phyloP scores from a whole-genome alignment of 2,888 invertebrate genomes.

The Arenicola marina region DNA sequence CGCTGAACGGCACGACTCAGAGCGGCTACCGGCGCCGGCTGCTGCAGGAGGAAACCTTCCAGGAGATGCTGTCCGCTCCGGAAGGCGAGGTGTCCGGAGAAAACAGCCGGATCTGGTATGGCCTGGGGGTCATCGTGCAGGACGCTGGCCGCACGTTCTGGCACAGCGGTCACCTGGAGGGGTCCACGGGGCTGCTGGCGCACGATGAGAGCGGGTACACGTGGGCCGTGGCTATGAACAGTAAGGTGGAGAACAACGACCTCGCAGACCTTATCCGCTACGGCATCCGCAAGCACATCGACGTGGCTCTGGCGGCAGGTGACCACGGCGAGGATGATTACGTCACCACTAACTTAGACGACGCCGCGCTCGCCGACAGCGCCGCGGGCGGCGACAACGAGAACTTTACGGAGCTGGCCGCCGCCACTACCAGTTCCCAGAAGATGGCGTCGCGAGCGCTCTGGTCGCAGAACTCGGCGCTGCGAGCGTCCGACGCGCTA shows the following conservation, averaged over 20 bases:
- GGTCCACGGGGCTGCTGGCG: slow-evolving; percentile 46
- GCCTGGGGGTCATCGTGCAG: slow-evolving; percentile 50
- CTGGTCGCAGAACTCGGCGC: too few relatives aligned
- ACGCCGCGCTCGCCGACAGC: not conserved
- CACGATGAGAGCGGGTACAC: slow-evolving; percentile 45
- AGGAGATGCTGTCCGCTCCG: slow-evolving; percentile 20
- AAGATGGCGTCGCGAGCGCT: too few relatives aligned
- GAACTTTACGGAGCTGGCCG: too few relatives aligned
- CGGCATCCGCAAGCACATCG: slow-evolving; percentile 18
- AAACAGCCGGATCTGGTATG: slow-evolving; percentile 36
- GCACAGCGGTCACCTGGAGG: slow-evolving; percentile 55
- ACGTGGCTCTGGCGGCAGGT: not conserved
- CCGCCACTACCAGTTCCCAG: too few relatives aligned
- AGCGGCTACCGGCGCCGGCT: not conserved
- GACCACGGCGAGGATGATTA: not conserved
- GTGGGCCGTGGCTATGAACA: slow-evolving; percentile 50
- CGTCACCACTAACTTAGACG: too few relatives aligned
- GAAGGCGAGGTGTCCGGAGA: not conserved
- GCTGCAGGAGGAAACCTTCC: slow-evolving; percentile 15
- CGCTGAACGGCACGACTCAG: slow-evolving; percentile 18
- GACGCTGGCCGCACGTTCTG: slow-evolving; percentile 45
- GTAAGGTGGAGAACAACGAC: slow-evolving; percentile 28
- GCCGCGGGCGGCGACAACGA: not conserved
- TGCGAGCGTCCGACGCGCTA: slow-evolving; percentile 13
- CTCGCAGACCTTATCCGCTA: slow-evolving; percentile 29